Percentiles rank a stretch among this genome's conserved stretches.
These are phyloP conservation scores for Equus przewalskii DNA, from an alignment of 2,113 vertebrate genomes.

Conservation along the genomic window DNA sequence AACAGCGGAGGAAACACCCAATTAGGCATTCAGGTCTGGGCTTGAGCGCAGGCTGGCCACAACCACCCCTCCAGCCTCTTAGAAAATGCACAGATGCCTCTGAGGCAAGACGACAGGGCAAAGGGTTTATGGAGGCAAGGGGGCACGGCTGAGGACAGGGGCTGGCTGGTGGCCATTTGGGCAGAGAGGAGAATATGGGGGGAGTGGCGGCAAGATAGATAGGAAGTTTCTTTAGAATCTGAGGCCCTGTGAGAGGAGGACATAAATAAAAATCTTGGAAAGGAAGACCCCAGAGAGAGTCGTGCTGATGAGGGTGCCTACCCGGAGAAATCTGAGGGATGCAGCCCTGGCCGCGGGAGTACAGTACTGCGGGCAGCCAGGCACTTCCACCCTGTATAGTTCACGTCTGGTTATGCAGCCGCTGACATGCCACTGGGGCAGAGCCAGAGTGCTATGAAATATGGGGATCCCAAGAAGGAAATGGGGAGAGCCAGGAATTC, in stretches of 20 bases:
- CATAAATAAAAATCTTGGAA: not conserved
- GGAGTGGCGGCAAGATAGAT: not conserved
- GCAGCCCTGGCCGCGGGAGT: not conserved
- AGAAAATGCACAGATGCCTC: not conserved
- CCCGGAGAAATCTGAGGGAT: not conserved
- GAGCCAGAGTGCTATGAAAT: not conserved
- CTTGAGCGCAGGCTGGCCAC: not conserved
- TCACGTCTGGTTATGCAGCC: not conserved
- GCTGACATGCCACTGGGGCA: not conserved
- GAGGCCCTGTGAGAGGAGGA: not conserved
- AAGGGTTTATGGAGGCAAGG: rapidly evolving
- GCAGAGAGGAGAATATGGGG: not conserved
- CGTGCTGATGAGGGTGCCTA: not conserved
- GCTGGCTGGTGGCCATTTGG: not conserved
- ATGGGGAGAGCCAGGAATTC: not conserved
- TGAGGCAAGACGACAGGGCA: not conserved
- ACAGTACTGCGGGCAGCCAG: not conserved
- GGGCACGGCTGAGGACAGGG: not conserved
- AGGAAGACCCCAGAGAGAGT: not conserved
- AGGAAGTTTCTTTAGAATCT: not conserved
- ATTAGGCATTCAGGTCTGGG: not conserved
- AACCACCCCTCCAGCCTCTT: not conserved
- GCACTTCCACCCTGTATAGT: rapidly evolving
- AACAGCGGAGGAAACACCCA: not conserved
- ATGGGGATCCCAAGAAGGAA: not conserved